These are phyloP conservation scores for Sinopyrophorus schimmeli DNA, from an alignment of 2,888 invertebrate genomes.

Conservation along the genomic window DNA sequence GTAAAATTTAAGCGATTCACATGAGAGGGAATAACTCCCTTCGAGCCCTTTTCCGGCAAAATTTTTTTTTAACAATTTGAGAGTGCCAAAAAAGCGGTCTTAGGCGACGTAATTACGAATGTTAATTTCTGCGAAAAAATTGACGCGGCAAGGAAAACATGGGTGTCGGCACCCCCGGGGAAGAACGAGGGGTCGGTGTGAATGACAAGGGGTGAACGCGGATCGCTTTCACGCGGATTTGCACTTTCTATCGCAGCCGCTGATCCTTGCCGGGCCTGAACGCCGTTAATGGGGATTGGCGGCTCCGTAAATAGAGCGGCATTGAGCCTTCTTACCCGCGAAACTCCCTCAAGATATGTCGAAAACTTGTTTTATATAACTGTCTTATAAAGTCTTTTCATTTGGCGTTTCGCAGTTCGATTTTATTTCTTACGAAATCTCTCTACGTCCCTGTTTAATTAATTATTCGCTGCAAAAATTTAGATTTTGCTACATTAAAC, in stretches of 20 bases:
- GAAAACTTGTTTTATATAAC: conserved; percentile 31
- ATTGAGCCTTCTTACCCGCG: conserved; percentile 52
- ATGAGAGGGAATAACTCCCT: conserved; percentile 5
- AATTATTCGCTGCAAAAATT: too few species aligned
- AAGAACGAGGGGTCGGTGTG: conserved; percentile 39
- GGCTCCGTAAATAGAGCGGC: conserved; percentile 56
- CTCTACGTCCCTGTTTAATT: too few species aligned
- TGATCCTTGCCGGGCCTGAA: conserved; percentile 49
- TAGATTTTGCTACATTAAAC: too few species aligned
- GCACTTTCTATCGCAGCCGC: conserved; percentile 47
- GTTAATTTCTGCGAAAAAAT: conserved; percentile 21
- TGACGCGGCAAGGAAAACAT: conserved; percentile 24
- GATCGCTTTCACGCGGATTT: conserved; percentile 54
- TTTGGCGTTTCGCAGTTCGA: conserved; percentile 25
- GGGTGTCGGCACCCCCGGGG: conserved; percentile 10
- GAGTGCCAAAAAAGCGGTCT: neutral
- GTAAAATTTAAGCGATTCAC: conserved; percentile 34
- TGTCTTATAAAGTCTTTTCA: conserved; percentile 27
- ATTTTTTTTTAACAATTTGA: neutral
- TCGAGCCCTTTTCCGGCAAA: neutral
- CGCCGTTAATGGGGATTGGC: conserved; percentile 56
- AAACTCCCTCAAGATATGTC: conserved; percentile 33
- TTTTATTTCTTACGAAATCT: conserved; percentile 15
- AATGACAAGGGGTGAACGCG: conserved; percentile 42
- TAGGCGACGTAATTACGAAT: conserved; percentile 11